These are phyloP conservation scores for Schlechtendalia chinensis DNA, from an alignment of 1,140 invertebrate species.

Conservation along the genomic window DNA sequence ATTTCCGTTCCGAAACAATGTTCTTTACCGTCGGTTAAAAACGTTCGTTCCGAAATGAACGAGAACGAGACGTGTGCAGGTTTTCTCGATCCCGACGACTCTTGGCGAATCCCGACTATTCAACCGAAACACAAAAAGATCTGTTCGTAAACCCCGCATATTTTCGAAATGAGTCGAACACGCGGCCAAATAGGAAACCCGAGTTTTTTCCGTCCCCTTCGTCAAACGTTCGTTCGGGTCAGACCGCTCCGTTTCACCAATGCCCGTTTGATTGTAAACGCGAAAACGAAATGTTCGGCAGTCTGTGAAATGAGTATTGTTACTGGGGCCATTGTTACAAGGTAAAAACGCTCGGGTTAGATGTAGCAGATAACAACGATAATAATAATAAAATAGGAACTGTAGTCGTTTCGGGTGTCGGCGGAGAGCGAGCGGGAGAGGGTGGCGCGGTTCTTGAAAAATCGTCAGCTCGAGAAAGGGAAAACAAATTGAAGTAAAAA, in stretches of 20 bases:
- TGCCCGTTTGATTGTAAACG: constrained; percentile 29
- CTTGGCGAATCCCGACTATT: no score
- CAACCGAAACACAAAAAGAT: background rate
- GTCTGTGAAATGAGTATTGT: constrained; percentile 31
- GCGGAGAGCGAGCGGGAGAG: background rate
- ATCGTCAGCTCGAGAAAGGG: background rate
- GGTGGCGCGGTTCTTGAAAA: background rate
- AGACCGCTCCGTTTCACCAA: background rate
- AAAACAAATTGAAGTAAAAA: constrained; percentile 13
- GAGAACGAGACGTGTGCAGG: no score
- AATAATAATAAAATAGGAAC: background rate
- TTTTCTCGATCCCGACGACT: no score
- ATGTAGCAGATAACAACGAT: constrained; percentile 5
- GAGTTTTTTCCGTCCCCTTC: no score
- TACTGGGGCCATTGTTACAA: constrained; percentile 11
- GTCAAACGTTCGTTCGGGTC: background rate
- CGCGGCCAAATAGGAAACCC: no score
- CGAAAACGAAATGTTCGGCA: constrained; percentile 6
- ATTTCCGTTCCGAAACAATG: no score
- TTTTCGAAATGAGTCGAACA: background rate
- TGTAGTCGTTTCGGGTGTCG: background rate
- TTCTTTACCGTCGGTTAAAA: no score
- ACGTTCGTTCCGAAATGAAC: no score
- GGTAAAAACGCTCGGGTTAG: background rate
- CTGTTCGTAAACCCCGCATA: background rate